Base-by-base conservation (phyloP, 2,888 invertebrate species). In the Bugula neritina region DNA sequence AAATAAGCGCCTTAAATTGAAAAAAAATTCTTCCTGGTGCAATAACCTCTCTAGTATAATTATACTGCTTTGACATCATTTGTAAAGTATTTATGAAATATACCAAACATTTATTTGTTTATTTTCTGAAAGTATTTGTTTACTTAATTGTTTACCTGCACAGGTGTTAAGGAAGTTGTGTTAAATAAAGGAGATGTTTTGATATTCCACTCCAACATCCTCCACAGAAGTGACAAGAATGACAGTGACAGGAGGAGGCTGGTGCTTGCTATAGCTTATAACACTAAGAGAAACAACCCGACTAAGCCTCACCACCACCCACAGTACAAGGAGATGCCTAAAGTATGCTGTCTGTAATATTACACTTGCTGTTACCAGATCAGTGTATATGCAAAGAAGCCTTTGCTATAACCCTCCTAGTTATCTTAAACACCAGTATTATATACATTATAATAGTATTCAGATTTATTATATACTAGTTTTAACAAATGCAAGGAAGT, bases 201-300 rank as follows among this genome's bases (percentile, higher is more conserved):
- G 69, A 80, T 81, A 73, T 80, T 80, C 73, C 81, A 81, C 75
- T 77, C 77, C 72, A 82, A 82, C 72, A 74, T 80, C 52, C 75
- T 82, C 5, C 81, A 82, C 75, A 79, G 76, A 17, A 63, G 63
- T 31, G 63, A 25, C 27, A 34, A 31, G 63, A 63, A 63, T 63
- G 63, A 63, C 5, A 63, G 63, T 63, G 31, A 31, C 34, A 63
- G 34, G 27, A 63, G 63, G 31, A 63, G 63, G 27, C 31, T 63
- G 63, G 63, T 27, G 13, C 34, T 63, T 63, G 63, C 63, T 5
- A 31, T 27, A 29, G 63, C 63, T 17, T 63, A 25, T 63, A 63
- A 63, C n/a, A 63, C 63, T 31, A 63, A 63, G 34, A 63, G 63
- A 63, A 63, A 63, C 63, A 63, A 63, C 34, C 63, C 63, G 3